Evolutionary conservation across 2,888 invertebrate genomes (phyloP).

Genomic region (Polietes domitor): DNA sequence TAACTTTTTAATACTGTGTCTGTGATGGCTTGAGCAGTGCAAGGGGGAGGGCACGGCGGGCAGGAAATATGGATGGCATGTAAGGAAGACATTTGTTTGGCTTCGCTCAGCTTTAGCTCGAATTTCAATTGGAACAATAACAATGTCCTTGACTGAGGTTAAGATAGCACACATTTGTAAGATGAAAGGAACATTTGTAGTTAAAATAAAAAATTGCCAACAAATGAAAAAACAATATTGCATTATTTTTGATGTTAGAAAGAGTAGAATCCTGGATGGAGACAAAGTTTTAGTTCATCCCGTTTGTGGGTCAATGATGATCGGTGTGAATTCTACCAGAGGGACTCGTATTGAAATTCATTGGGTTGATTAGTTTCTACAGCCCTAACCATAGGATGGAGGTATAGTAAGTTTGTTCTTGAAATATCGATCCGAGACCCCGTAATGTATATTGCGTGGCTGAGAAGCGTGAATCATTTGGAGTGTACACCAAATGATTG

Average conservation of each 20-base stretch:
- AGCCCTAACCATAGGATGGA: no score
- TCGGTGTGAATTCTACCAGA: background rate
- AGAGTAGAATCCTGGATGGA: background rate
- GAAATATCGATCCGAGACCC: no score
- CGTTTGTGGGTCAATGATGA: conserved; percentile 18
- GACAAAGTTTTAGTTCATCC: background rate
- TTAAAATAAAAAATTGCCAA: conserved; percentile 26
- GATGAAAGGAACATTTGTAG: background rate
- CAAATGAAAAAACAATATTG: conserved; percentile 55
- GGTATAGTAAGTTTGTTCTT: no score
- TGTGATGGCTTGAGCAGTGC: background rate
- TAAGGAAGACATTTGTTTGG: background rate
- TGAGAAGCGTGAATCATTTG: no score
- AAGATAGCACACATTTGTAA: conserved; percentile 30
- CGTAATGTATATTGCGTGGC: no score
- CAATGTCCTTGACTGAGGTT: conserved; percentile 62
- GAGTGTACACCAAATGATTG: no score
- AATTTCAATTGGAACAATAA: conserved; percentile 20
- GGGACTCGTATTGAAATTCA: no score
- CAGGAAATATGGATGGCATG: background rate
- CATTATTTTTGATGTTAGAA: conserved; percentile 46
- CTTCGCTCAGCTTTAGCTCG: background rate
- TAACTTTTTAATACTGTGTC: background rate
- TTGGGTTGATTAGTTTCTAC: no score
- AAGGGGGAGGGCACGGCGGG: background rate